phyloP scores from a whole-genome alignment of 2,113 vertebrate species.

The Ophthalmolycus amberensis region DNA sequence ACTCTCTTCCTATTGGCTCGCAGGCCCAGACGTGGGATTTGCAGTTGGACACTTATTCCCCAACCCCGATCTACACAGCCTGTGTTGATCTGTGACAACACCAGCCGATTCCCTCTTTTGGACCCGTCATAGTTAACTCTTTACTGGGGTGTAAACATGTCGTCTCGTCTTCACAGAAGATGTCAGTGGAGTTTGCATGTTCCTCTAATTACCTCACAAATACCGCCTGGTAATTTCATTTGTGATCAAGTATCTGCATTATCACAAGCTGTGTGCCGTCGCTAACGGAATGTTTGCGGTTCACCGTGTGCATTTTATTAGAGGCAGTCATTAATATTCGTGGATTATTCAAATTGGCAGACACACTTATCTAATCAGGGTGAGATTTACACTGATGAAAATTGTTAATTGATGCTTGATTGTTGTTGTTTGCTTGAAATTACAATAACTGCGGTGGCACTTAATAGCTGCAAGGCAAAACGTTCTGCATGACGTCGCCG shows the following conservation, averaged over 20 bases:
- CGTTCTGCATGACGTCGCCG: background rate
- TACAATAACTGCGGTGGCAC: background rate
- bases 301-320: slow-evolving; percentile 8
- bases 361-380: slow-evolving; percentile 29
- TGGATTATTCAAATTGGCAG: slow-evolving; percentile 12
- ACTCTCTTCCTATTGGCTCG: no score
- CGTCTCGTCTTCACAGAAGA: background rate
- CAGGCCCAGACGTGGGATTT: no score
- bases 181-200: background rate
- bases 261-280: background rate
- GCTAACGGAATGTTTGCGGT: background rate
- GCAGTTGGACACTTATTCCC: no score
- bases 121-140: no score
- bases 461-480: slow-evolving; percentile 18
- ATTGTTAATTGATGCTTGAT: slow-evolving; percentile 32
- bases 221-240: background rate
- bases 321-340: slow-evolving; percentile 27
- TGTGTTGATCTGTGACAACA: no score
- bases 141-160: no score
- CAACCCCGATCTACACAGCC: no score
- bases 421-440: slow-evolving; percentile 38
- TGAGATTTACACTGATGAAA: slow-evolving; percentile 21
- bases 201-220: slow-evolving; percentile 11
- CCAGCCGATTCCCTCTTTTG: no score
- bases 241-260: background rate